Evolutionary conservation across 2,113 vertebrate species (phyloP), one percentile per base, ranked within the genome.

Genomic region (Capricornis sumatraensis): DNA sequence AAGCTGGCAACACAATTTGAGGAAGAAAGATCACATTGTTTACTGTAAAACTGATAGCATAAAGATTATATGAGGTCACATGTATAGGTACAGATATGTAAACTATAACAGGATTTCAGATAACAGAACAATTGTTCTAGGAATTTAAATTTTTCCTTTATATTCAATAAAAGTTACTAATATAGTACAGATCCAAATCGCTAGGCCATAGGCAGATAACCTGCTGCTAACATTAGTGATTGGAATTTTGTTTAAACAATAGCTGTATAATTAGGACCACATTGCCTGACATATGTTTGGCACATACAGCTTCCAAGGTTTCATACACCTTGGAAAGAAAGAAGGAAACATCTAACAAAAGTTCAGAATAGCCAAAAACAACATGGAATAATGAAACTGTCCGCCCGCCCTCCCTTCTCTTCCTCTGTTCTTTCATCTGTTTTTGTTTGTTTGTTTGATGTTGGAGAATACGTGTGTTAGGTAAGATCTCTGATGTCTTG

Each of bases 181-280:
- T 81, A 89, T 7, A 3, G 27, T 27, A n/a, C 30, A 94, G 25
- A 14, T 57, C 9, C n/a, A 93, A 40, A 58, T 91, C 12, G 92
- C 62, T n/a, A 95, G 19, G 5, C 28, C 36, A 60, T 45, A 76
- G 81, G 30, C 50, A 78, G 33, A 64, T 96, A 94, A 87, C n/a
- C 71, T 78, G 58, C 45, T 95, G 40, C 82, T 95, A 89, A 85
- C 14, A 19, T 78, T 85, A 84, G 23, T 82, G 43, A 92, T 21
- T 92, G 10, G 30, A 84, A 8, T 96, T 97, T 94, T 94, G 15
- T 81, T 94, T 90, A 89, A 95, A 76, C 79, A 96, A 92, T 53
- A 87, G 5, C 85, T 96, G 2, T 81, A 25, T 90, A 87, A 81
- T 87, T 87, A 94, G 58, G 74, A 74, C 36, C n/a, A 88, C 12